A percentile compares a stretch with the other conserved stretches of the same genome.
Evolutionary conservation across 2,888 invertebrate species (phyloP).

Genomic region (Drosophila maculinotata): DNA sequence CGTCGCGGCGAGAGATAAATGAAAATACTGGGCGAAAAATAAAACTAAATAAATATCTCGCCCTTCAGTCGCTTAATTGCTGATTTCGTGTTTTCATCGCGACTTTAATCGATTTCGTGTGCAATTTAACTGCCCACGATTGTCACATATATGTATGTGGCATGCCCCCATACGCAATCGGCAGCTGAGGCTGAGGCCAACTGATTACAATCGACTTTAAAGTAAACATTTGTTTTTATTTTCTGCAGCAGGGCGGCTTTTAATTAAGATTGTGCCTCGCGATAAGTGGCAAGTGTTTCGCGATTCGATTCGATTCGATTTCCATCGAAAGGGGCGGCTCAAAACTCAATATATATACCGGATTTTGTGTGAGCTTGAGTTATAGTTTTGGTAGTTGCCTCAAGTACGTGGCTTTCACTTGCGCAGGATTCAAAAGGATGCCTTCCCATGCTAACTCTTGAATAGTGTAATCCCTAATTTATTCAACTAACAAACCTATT

Average conservation of each 20-base stretch:
- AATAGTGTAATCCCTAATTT: too few relatives aligned
- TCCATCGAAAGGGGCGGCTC: conserved; percentile 31
- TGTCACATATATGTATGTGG: conserved; percentile 60
- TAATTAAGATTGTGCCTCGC: conserved; percentile 72
- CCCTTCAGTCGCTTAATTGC: conserved; percentile 71
- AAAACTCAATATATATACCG: conserved; percentile 32
- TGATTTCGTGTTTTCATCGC: conserved; percentile 71
- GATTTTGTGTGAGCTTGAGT: conserved; percentile 3
- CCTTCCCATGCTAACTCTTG: background rate
- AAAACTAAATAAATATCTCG: conserved; percentile 46
- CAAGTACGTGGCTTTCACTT: conserved; percentile 3
- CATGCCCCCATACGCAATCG: conserved; percentile 27
- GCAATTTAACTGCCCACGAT: conserved; percentile 65
- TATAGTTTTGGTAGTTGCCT: conserved; percentile 5
- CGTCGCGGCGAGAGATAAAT: conserved; percentile 36
- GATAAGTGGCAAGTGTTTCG: conserved; percentile 62
- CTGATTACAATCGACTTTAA: conserved; percentile 64
- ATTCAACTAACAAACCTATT: too few relatives aligned
- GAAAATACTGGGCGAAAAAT: conserved; percentile 21
- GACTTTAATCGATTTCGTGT: conserved; percentile 69
- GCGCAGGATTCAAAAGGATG: background rate
- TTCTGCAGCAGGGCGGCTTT: conserved; percentile 55
- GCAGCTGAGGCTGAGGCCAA: too few relatives aligned
- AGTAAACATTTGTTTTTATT: conserved; percentile 74
- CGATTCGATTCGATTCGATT: conserved; percentile 39